Conservation (phyloP, 2,797 vertebrate species). For the Ptychobarbus kaznakovi region DNA sequence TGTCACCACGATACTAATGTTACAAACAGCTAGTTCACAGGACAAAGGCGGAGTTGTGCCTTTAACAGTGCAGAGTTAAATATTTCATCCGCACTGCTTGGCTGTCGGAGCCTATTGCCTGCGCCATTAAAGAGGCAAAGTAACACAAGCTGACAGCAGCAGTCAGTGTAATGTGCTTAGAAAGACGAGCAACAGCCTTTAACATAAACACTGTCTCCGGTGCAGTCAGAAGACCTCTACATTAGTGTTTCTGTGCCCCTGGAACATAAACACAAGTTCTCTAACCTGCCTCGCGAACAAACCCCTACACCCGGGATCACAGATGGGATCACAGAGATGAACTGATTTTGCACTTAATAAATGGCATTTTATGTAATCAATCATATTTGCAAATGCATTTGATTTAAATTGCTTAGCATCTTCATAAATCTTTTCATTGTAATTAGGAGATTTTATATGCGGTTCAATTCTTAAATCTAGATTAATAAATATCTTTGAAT, state of each 20-base stretch:
- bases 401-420: not conserved
- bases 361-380: not conserved
- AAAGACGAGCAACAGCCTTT: conserved; percentile 91
- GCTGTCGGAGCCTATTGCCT: conserved; percentile 86
- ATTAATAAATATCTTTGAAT: not conserved
- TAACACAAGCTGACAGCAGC: conserved; percentile 92
- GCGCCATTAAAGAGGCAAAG: conserved; percentile 82
- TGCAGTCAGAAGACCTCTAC: conserved; percentile 44
- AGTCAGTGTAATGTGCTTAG: conserved; percentile 88
- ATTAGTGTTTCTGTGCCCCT: conserved; percentile 41
- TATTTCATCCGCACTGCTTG: conserved; percentile 87
- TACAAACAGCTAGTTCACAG: conserved; percentile 72
- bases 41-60: conserved; percentile 86
- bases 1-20: not conserved
- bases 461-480: not conserved
- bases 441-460: not conserved
- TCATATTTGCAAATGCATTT: not conserved
- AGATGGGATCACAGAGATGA: not conserved
- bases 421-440: not conserved
- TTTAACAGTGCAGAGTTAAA: conserved; percentile 89
- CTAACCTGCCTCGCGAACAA: not conserved
- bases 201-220: conserved; percentile 84
- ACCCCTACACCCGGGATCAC: not conserved
- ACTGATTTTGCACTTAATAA: not conserved
- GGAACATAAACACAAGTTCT: conserved; percentile 31